Conservation (phyloP, 2,888 invertebrate species). For the Pogonocherus hispidulus region DNA sequence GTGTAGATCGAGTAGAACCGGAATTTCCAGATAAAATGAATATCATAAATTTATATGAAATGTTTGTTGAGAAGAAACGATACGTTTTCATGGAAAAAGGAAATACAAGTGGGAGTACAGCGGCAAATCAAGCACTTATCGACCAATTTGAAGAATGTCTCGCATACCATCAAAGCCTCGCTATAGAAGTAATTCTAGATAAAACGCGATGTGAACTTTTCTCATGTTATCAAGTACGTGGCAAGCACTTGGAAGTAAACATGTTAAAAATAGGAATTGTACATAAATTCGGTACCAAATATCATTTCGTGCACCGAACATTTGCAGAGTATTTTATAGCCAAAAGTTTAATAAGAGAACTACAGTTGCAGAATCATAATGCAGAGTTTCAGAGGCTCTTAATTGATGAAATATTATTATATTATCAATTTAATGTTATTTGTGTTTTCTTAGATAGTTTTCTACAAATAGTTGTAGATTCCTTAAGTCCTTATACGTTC, state of each 20-base stretch:
- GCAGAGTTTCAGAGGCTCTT: no score
- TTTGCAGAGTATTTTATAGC: no score
- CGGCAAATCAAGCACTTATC: background rate
- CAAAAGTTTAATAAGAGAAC: no score
- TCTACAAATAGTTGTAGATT: background rate
- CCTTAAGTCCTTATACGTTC: background rate
- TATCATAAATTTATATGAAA: no score
- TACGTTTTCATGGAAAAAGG: background rate
- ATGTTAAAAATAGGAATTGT: no score
- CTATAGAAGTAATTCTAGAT: no score
- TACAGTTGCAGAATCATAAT: no score
- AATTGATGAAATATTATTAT: no score
- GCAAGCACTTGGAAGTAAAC: no score
- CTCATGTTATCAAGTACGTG: background rate
- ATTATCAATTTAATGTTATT: no score
- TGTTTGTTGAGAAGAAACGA: conserved; percentile 22
- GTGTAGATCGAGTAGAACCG: background rate
- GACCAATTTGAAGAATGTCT: conserved; percentile 11
- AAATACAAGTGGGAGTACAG: conserved; percentile 11
- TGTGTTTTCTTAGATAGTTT: no score
- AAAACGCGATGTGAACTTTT: background rate
- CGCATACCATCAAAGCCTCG: background rate
- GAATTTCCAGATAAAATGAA: background rate
- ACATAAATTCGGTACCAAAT: background rate
- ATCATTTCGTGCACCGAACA: background rate